phyloP scores from a whole-genome alignment of 2,113 vertebrate genomes.

The Salvator merianae region DNA sequence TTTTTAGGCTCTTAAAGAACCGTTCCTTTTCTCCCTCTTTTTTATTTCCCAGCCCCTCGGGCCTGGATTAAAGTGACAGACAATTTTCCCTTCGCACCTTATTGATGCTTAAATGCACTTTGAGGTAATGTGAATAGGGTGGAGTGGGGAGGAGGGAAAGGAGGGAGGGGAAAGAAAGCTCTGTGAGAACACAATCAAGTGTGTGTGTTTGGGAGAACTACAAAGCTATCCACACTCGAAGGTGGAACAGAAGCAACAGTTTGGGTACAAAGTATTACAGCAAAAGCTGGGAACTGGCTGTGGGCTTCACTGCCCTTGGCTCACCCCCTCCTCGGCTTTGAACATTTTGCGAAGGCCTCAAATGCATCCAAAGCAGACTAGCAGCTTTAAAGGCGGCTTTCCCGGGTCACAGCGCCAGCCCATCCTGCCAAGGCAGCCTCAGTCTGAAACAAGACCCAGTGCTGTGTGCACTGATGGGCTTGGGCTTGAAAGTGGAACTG shows the following conservation, averaged over 20 bases:
- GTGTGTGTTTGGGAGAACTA: constrained; percentile 36
- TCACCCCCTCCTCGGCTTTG: neutral
- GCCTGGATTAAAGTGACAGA: constrained; percentile 80
- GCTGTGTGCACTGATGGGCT: neutral
- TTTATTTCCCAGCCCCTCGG: constrained; percentile 77
- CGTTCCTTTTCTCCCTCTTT: constrained; percentile 59
- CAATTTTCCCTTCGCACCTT: constrained; percentile 81
- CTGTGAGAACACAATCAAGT: constrained; percentile 30
- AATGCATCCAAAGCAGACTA: constrained; percentile 18
- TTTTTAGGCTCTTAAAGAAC: constrained; percentile 76
- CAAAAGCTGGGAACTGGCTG: constrained; percentile 28
- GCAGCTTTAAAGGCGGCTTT: neutral
- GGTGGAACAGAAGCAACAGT: constrained; percentile 44
- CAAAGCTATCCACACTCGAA: constrained; percentile 22
- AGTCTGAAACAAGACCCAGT: neutral
- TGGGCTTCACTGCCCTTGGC: neutral
- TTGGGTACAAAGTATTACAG: constrained; percentile 41
- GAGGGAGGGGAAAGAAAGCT: neutral
- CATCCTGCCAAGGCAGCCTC: neutral
- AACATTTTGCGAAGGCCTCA: neutral
- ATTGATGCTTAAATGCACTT: constrained; percentile 80
- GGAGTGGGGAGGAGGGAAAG: neutral
- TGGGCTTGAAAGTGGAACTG: neutral
- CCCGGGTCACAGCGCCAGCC: neutral
- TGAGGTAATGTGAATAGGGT: constrained; percentile 69